phyloP scores from a whole-genome alignment of 2,888 invertebrate species.

The Acanthacorydalis orientalis region DNA sequence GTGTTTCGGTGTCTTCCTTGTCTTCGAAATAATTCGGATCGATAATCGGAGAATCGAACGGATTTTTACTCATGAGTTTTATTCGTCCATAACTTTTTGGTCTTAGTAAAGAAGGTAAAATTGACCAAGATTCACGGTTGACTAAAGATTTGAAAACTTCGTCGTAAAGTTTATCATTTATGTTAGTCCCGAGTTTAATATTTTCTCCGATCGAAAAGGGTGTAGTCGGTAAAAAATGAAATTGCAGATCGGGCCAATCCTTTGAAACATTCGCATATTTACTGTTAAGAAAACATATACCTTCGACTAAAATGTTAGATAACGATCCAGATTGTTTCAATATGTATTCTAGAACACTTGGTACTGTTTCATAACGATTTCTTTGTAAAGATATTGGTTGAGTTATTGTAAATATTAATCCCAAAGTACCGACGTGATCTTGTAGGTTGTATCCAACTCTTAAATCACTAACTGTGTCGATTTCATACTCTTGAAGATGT shows the following conservation, averaged over 20 bases:
- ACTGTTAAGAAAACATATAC: slow-evolving; percentile 8
- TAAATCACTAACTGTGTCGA: not conserved
- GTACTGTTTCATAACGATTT: not conserved
- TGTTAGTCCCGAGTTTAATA: not conserved
- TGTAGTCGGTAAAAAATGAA: not conserved
- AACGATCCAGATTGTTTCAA: slow-evolving; percentile 15
- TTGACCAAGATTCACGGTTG: not conserved
- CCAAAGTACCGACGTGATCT: not conserved
- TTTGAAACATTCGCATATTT: slow-evolving; percentile 7
- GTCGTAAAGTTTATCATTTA: not conserved
- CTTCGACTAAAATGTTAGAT: slow-evolving; percentile 17
- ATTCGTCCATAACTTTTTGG: not conserved
- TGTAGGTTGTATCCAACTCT: not conserved
- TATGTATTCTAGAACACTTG: slow-evolving; percentile 1
- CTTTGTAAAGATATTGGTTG: not conserved
- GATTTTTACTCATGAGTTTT: not conserved
- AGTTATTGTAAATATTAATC: slow-evolving; percentile 33
- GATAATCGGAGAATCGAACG: not conserved
- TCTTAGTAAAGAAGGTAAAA: not conserved
- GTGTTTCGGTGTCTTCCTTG: not conserved
- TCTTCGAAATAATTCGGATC: not conserved
- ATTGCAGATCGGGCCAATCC: not conserved
- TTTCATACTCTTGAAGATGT: not conserved
- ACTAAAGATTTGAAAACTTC: not conserved
- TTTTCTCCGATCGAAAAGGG: not conserved